phyloP scores from a whole-genome alignment of 1,140 invertebrate species.

The Kradibia gibbosae region DNA sequence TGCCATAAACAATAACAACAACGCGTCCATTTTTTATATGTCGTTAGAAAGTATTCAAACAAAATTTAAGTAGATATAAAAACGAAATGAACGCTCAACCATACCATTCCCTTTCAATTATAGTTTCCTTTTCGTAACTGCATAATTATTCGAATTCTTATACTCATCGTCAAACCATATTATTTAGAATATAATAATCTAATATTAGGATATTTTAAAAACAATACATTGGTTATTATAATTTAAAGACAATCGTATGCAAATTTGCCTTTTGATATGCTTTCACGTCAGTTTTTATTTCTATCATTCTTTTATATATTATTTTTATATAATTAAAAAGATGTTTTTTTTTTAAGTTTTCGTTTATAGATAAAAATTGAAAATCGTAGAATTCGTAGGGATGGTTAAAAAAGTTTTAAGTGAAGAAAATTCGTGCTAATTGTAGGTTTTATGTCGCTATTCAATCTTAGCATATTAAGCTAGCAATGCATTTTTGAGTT shows the following conservation, averaged over 20 bases:
- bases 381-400: too few species aligned
- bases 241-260: not conserved
- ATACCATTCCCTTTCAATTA: not conserved
- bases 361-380: too few species aligned
- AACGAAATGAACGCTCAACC: slow-evolving; percentile 11
- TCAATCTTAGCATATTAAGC: too few species aligned
- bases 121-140: not conserved
- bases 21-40: not conserved
- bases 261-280: not conserved
- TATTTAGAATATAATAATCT: not conserved
- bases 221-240: not conserved
- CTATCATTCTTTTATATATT: too few species aligned
- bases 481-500: too few species aligned
- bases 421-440: too few species aligned
- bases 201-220: not conserved
- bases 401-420: too few species aligned
- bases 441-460: too few species aligned
- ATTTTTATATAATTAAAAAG: too few species aligned
- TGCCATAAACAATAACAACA: not conserved
- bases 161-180: not conserved
- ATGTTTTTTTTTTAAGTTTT: too few species aligned
- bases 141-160: not conserved
- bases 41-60: slow-evolving; percentile 1
- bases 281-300: not conserved
- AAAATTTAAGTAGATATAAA: slow-evolving; percentile 21